Conservation (phyloP, 2,888 invertebrate genomes). For the Apomyelois bistriatella region DNA sequence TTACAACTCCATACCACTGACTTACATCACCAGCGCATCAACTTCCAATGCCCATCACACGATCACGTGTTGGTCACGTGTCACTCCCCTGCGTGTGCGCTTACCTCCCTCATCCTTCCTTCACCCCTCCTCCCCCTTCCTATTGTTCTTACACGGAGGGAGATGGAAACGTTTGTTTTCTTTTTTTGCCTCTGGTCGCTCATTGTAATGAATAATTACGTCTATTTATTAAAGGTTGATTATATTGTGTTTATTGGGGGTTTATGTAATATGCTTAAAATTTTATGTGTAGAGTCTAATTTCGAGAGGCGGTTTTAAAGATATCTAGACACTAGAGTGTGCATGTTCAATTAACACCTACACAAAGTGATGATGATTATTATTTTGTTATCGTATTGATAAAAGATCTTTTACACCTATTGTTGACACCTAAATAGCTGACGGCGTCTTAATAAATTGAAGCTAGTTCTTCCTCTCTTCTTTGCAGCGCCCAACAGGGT, state of each 20-base stretch:
- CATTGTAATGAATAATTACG: slow-evolving; percentile 12
- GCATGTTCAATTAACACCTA: too few relatives aligned
- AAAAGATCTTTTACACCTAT: too few relatives aligned
- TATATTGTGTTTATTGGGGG: neutral
- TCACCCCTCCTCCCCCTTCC: slow-evolving; percentile 15
- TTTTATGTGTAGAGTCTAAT: neutral
- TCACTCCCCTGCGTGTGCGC: slow-evolving; percentile 30
- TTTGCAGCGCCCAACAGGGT: too few relatives aligned
- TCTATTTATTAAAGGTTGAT: slow-evolving; percentile 1
- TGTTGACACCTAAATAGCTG: too few relatives aligned
- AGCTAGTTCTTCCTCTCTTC: too few relatives aligned
- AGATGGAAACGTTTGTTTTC: slow-evolving; percentile 17
- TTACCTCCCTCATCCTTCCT: slow-evolving; percentile 15
- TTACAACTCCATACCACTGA: slow-evolving; percentile 34
- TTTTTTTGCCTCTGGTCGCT: slow-evolving; percentile 8
- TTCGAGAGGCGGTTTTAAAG: too few relatives aligned
- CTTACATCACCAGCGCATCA: slow-evolving; percentile 47
- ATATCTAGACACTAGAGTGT: too few relatives aligned
- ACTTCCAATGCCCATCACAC: slow-evolving; percentile 61
- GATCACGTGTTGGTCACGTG: slow-evolving; percentile 65
- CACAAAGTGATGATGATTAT: too few relatives aligned
- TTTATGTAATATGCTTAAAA: neutral
- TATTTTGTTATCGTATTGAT: too few relatives aligned
- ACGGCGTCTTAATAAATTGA: too few relatives aligned
- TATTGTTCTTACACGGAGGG: slow-evolving; percentile 19